Conservation (phyloP, 2,797 vertebrate genomes). For the Knipowitschia caucasica region DNA sequence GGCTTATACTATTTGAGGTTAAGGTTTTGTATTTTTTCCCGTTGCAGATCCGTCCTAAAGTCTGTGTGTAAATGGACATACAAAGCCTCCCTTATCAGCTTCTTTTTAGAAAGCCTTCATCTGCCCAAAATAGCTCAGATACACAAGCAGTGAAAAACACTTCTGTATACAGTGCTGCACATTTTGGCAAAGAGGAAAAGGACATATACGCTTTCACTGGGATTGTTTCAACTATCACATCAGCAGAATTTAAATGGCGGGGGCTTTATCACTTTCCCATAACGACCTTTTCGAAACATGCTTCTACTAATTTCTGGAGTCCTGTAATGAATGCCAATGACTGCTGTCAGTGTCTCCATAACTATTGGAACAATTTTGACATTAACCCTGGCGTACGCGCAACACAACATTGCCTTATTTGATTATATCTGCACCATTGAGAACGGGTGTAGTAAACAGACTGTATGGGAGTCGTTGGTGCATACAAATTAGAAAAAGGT, state of each 20-base stretch:
- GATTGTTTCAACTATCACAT: conserved; percentile 30
- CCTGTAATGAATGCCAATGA: conserved; percentile 39
- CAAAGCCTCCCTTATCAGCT: conserved; percentile 44
- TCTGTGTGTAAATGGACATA: conserved; percentile 22
- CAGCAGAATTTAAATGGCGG: conserved; percentile 48
- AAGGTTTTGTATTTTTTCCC: conserved; percentile 30
- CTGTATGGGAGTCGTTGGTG: conserved; percentile 6
- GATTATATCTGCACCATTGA: neutral
- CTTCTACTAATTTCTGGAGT: conserved; percentile 18
- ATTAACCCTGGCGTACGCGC: conserved; percentile 29
- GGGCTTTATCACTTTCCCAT: conserved; percentile 37
- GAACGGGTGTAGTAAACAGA: conserved; percentile 3
- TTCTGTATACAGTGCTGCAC: conserved; percentile 17
- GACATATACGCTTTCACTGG: conserved; percentile 38
- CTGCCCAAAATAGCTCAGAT: conserved; percentile 44
- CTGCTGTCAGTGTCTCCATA: conserved; percentile 19
- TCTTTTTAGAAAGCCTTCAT: conserved; percentile 33
- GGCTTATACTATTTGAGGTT: conserved; percentile 8
- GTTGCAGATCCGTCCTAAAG: conserved; percentile 14
- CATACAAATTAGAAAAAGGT: conserved; percentile 29
- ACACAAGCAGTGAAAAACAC: conserved; percentile 43
- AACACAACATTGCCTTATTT: conserved; percentile 20
- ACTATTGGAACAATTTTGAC: conserved; percentile 8
- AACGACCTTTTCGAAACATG: conserved; percentile 54
- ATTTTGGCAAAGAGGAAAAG: conserved; percentile 20